phyloP scores from a whole-genome alignment of 2,888 invertebrate species.

The Agrilus cyanescens region DNA sequence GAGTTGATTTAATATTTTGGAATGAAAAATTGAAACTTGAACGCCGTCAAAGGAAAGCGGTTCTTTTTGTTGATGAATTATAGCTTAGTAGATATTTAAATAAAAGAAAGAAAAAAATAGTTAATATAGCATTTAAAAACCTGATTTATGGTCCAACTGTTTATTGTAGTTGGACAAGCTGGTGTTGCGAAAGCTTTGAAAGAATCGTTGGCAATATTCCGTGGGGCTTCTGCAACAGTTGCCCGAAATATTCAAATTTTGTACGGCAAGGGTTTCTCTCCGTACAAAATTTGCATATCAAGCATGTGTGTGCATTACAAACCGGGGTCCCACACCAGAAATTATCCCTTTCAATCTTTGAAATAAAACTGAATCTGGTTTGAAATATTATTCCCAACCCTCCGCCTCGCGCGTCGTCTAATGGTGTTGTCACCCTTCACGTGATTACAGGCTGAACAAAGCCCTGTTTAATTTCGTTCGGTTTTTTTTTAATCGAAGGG shows the following conservation, averaged over 20 bases:
- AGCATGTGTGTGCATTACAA: constrained; percentile 17
- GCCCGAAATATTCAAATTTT: constrained; percentile 21
- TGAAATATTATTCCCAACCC: constrained; percentile 17
- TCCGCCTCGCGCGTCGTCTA: constrained; percentile 12
- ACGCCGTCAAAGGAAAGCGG: too few species aligned
- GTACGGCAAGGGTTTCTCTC: constrained; percentile 16
- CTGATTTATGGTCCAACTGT: constrained; percentile 18
- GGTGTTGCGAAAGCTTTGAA: background rate
- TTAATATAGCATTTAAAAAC: constrained; percentile 16
- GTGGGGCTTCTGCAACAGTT: constrained; percentile 14
- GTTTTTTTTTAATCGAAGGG: too few species aligned
- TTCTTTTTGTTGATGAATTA: too few species aligned
- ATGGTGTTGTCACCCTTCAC: constrained; percentile 19
- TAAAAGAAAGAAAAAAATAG: constrained; percentile 13
- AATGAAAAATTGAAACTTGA: too few species aligned
- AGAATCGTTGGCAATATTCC: background rate
- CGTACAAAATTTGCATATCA: constrained; percentile 19
- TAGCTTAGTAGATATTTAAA: constrained; percentile 7
- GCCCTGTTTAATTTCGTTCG: constrained; percentile 13
- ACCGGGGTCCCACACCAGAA: constrained; percentile 13
- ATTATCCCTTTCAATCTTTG: constrained; percentile 17
- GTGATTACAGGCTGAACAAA: constrained; percentile 4
- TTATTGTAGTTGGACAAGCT: constrained; percentile 11
- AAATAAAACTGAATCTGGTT: constrained; percentile 12
- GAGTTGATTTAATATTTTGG: too few species aligned